Evolutionary conservation across 2,113 vertebrate species (phyloP).

Genomic region (Sinosuthora webbiana): DNA sequence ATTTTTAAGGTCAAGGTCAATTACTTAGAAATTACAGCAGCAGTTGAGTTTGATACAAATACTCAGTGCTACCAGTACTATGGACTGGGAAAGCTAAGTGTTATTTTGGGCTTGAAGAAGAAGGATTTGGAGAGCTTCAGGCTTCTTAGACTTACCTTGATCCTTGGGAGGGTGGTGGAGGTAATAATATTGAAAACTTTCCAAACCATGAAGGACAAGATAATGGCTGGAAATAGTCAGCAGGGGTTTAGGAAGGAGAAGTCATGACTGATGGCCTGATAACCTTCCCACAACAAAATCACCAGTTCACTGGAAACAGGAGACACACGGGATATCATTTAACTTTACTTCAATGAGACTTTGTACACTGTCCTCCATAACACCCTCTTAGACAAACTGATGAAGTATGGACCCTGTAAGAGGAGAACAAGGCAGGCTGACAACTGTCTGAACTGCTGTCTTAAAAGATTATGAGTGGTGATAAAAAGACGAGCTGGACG

Average conservation of each 20-base stretch:
- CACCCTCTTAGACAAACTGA: neutral
- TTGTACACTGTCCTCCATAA: neutral
- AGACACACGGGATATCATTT: rapidly evolving
- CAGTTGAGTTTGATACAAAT: neutral
- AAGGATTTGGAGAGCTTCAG: neutral
- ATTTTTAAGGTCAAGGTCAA: neutral
- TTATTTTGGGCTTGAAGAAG: neutral
- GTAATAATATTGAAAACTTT: neutral
- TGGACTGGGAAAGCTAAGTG: neutral
- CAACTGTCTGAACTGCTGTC: neutral
- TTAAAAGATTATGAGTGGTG: neutral
- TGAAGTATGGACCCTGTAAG: neutral
- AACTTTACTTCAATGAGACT: neutral
- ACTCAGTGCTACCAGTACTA: neutral
- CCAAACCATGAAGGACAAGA: neutral
- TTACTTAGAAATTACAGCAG: neutral
- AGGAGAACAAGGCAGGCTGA: neutral
- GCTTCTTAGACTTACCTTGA: neutral
- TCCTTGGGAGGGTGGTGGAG: neutral
- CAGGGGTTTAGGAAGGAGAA: neutral
- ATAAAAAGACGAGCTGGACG: neutral
- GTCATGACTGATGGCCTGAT: neutral
- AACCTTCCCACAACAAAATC: neutral
- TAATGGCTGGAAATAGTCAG: neutral
- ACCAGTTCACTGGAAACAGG: neutral